A percentile compares a stretch with the other conserved stretches of the same genome.
Conservation (phyloP, 2,888 invertebrate genomes). For the Dryococelus australis region DNA sequence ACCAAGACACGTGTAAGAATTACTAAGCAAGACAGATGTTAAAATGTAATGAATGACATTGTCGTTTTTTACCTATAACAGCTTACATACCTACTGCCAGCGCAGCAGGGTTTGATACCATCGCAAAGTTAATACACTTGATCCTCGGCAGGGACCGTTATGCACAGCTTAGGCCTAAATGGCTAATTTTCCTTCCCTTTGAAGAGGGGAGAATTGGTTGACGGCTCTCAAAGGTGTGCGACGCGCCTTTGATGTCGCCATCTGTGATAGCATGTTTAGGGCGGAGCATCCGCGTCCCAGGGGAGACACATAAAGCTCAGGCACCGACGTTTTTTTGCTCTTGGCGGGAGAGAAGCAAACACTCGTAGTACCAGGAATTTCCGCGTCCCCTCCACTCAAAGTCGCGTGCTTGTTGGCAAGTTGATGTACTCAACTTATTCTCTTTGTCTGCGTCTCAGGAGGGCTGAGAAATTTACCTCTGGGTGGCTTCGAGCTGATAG, state of each 20-base stretch:
- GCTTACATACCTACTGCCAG: too few species aligned
- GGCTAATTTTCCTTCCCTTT: slow-evolving; percentile 6
- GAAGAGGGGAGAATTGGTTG: background rate
- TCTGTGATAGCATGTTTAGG: background rate
- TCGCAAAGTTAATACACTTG: background rate
- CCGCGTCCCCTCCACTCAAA: background rate
- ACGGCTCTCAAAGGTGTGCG: background rate
- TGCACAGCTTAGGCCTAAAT: background rate
- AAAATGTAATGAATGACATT: too few species aligned
- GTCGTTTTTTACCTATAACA: too few species aligned
- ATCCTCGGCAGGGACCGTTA: background rate
- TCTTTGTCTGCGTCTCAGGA: too few species aligned
- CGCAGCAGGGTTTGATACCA: too few species aligned
- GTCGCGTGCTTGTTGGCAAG: background rate
- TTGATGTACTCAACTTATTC: background rate
- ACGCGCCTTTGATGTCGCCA: background rate
- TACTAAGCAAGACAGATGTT: too few species aligned
- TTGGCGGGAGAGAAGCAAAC: background rate
- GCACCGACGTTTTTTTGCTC: background rate
- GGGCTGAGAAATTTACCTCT: too few species aligned
- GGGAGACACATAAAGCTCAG: background rate
- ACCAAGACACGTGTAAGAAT: too few species aligned
- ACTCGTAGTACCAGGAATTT: background rate
- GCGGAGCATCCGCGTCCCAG: background rate
- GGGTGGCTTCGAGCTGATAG: too few species aligned